These are phyloP conservation scores for Dyspetes luteomarginatus DNA, from an alignment of 2,888 invertebrate species.

Conservation along the genomic window DNA sequence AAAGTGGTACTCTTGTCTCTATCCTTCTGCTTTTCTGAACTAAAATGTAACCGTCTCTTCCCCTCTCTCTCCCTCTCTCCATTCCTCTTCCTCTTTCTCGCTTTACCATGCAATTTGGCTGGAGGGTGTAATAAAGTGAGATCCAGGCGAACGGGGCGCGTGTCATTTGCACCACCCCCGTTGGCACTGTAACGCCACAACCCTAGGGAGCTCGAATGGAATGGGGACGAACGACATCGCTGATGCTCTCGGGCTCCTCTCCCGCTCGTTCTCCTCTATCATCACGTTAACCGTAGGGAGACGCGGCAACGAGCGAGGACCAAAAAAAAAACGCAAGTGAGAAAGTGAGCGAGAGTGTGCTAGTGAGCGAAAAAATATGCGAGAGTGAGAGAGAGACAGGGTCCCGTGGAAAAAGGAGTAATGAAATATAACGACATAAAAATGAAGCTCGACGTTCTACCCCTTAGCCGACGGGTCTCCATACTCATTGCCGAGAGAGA, in stretches of 20 bases:
- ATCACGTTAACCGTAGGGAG: conserved; percentile 28
- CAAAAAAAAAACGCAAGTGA: not conserved
- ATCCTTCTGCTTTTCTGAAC: conserved; percentile 1
- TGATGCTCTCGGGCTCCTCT: conserved; percentile 36
- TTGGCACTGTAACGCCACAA: conserved; percentile 26
- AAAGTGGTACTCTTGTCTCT: conserved; percentile 16
- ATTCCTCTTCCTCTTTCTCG: conserved; percentile 6
- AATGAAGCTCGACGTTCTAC: conserved; percentile 72
- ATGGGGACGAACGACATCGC: conserved; percentile 2
- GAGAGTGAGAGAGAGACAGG: conserved; percentile 21
- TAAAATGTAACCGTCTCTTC: not conserved
- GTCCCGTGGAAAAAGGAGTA: conserved; percentile 63
- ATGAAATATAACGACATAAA: conserved; percentile 77
- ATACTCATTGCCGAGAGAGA: conserved; percentile 33
- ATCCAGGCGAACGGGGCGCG: conserved; percentile 40
- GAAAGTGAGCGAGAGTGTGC: conserved; percentile 13
- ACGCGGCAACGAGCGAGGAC: conserved; percentile 35
- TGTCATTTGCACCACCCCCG: conserved; percentile 50
- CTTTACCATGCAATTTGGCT: conserved; percentile 42
- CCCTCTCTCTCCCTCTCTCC: conserved; percentile 1
- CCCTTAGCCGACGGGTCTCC: conserved; percentile 53
- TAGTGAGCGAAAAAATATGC: not conserved
- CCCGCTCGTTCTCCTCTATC: conserved; percentile 21
- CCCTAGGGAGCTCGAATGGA: conserved; percentile 28
- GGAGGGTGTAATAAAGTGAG: conserved; percentile 48